Evolutionary conservation across 2,113 vertebrate species (phyloP).

Genomic region (Corydoras maculifer): DNA sequence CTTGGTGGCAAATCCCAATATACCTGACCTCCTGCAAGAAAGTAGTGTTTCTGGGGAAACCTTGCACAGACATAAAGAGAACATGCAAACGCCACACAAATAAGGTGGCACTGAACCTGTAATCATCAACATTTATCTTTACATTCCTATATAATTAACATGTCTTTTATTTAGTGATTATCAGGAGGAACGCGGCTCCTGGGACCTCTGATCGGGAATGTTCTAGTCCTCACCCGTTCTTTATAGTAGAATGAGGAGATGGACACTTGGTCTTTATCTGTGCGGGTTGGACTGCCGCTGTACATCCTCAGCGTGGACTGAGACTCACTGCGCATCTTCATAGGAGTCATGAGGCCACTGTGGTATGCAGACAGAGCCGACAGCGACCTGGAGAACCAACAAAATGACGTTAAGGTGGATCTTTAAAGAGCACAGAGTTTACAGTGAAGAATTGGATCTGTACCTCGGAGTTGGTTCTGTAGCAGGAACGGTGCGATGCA

Average conservation of each 20-base stretch:
- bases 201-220: no score
- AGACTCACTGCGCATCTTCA: conserved; percentile 95
- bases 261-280: conserved; percentile 93
- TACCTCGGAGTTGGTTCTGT: conserved; percentile 93
- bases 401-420: neutral
- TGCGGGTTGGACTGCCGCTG: conserved; percentile 89
- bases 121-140: no score
- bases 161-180: no score
- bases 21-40: neutral
- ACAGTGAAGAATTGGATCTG: conserved; percentile 7
- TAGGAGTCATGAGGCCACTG: conserved; percentile 85
- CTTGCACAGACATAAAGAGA: neutral
- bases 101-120: no score
- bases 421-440: no score
- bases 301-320: conserved; percentile 85
- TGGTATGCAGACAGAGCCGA: conserved; percentile 94
- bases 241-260: conserved; percentile 99
- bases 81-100: no score
- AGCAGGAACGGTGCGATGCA: conserved; percentile 83
- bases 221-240: conserved; percentile 77
- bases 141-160: no score
- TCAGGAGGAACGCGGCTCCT: no score
- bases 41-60: neutral
- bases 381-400: conserved; percentile 71
- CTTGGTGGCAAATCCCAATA: no score